A percentile compares a stretch with the other conserved stretches of the same genome.
Conservation (phyloP, 2,888 invertebrate species). For the Pelosia muscerda region DNA sequence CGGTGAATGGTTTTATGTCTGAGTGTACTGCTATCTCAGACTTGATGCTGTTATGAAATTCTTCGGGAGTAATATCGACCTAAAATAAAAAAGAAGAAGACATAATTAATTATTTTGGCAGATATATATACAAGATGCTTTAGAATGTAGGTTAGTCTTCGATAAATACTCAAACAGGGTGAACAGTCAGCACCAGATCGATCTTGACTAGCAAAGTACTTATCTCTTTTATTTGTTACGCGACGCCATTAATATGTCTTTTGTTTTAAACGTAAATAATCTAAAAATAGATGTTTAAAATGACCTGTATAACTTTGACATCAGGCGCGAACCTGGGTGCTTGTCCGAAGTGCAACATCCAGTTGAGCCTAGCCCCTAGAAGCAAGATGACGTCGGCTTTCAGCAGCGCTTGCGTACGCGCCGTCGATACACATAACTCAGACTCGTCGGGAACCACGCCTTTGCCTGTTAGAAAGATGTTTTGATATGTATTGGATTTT, state of each 20-base stretch:
- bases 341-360: conserved; percentile 99
- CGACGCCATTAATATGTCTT: too few species aligned
- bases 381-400: conserved; percentile 96
- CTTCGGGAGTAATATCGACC: conserved; percentile 96
- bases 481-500: neutral
- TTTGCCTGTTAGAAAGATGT: conserved; percentile 83
- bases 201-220: too few species aligned
- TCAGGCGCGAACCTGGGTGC: conserved; percentile 93
- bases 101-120: neutral
- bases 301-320: conserved; percentile 95
- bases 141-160: neutral
- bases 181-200: too few species aligned
- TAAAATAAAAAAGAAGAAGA: conserved; percentile 64
- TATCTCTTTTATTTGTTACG: too few species aligned
- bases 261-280: too few species aligned
- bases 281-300: neutral
- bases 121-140: neutral
- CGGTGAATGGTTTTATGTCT: conserved; percentile 92
- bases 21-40: conserved; percentile 94
- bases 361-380: conserved; percentile 97
- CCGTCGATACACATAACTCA: conserved; percentile 92
- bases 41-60: conserved; percentile 95
- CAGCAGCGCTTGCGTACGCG: conserved; percentile 94
- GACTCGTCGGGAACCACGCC: conserved; percentile 92
- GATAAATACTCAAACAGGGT: too few species aligned